Evolutionary conservation across 2,888 invertebrate species (phyloP).

Genomic region (Nowickia ferox): DNA sequence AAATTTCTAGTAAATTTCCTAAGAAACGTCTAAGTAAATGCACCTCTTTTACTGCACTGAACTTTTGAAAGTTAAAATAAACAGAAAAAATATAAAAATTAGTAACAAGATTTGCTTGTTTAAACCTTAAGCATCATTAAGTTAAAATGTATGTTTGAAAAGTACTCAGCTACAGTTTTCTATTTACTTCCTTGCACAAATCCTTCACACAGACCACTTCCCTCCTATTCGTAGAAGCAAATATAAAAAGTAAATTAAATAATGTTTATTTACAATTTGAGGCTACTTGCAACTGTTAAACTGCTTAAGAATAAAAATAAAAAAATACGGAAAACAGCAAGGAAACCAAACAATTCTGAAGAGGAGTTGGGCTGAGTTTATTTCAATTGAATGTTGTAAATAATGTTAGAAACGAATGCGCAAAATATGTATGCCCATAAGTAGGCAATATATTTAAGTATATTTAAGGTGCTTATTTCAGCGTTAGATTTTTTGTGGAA

Average conservation of each 20-base stretch:
- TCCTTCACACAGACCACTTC: not conserved
- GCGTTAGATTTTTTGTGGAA: not conserved
- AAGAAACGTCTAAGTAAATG: not conserved
- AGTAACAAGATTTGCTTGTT: slow-evolving; percentile 62
- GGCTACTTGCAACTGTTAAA: slow-evolving; percentile 51
- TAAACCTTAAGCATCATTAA: slow-evolving; percentile 67
- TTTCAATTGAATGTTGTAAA: not conserved
- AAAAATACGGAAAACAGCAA: slow-evolving; percentile 7
- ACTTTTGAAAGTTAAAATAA: slow-evolving; percentile 53
- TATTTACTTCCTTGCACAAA: slow-evolving; percentile 21
- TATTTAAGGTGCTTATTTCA: not conserved
- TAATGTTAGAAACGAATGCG: slow-evolving; percentile 9
- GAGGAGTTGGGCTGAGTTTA: not conserved
- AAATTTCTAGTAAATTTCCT: not conserved
- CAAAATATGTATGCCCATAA: slow-evolving; percentile 21
- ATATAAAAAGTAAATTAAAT: slow-evolving; percentile 60
- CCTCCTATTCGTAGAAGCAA: not conserved
- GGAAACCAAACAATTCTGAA: slow-evolving; percentile 2
- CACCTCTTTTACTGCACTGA: slow-evolving; percentile 21
- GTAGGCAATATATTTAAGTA: slow-evolving; percentile 33
- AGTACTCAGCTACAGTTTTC: slow-evolving; percentile 2
- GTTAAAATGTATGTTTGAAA: slow-evolving; percentile 59
- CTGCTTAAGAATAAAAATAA: slow-evolving; percentile 23
- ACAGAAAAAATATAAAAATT: slow-evolving; percentile 23
- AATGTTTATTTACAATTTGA: slow-evolving; percentile 67